Evolutionary conservation across 2,888 invertebrate species (phyloP), one percentile per base, ranked within the genome.

Genomic region (Bembecia ichneumoniformis): DNA sequence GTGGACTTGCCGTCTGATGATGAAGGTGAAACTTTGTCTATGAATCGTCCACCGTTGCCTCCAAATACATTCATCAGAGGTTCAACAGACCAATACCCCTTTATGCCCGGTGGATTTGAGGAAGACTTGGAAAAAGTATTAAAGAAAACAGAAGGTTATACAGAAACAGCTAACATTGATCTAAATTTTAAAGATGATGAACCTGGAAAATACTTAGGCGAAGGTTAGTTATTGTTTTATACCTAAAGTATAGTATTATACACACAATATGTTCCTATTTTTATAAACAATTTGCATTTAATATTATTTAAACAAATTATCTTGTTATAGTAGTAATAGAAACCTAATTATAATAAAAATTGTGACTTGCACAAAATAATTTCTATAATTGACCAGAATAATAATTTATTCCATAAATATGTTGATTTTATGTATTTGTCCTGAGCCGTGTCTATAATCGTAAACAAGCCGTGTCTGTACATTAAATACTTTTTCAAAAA

Each of bases 41-140:
- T 97, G 87, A 89, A 89, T 36, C 87, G 96, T 59, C 92, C 93
- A 16, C 96, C 96, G 0, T 89, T 93, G 43, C 90, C 93, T 7
- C 89, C 92, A 3, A 86, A 87, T 43, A 90, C 93, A 64, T 90
- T 92, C 47, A 89, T 93, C 0, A 88, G 92, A 60, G 97, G 97
- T 13, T 93, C 91, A 48, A 90, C 92, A 0, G 92, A 91, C 52
- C 95, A 94, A 71, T 92, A 91, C 67, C 96, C 96, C 0, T 97
- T 97, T 72, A 91, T 95, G 89, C 97, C 97, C 0, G 96, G 95
- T 46, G 94, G 95, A 2, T 93, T 95, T 71, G 89, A 91, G 55
- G 83, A 90, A 47, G 88, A 90, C 50, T 58, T 86, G 0, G 78
- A 82, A 14, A 84, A 87, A 57, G 76, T 89, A 52, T 67, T 86